Conservation (phyloP, 2,797 vertebrate genomes). For the Paguma larvata region DNA sequence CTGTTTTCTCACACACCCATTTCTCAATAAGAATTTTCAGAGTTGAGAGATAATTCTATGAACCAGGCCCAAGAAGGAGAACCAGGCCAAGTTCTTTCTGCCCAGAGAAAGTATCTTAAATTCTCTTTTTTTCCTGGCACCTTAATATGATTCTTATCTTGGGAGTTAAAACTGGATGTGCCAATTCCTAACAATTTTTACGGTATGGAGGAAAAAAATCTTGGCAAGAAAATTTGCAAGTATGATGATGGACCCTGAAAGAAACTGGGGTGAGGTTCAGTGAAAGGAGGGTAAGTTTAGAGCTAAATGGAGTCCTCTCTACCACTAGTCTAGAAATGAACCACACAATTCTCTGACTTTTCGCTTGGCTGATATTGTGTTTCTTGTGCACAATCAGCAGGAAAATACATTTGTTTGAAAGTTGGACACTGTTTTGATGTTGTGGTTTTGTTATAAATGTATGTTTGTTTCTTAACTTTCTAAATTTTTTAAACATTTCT, state of each 20-base stretch:
- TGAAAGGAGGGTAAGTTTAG: not conserved
- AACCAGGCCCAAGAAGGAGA: slow-evolving; percentile 51
- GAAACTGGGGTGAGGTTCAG: not conserved
- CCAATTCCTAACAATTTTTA: slow-evolving; percentile 59
- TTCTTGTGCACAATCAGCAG: not conserved
- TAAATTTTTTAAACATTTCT: slow-evolving; percentile 37
- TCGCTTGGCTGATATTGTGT: not conserved
- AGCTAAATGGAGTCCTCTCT: not conserved
- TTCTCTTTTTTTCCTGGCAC: slow-evolving; percentile 20
- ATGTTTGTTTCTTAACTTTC: not conserved
- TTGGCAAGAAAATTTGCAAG: slow-evolving; percentile 33
- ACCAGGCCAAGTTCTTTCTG: slow-evolving; percentile 52
- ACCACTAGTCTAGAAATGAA: not conserved
- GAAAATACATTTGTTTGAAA: slow-evolving; percentile 4
- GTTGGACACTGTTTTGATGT: not conserved
- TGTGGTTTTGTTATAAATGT: slow-evolving; percentile 6
- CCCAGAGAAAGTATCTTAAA: slow-evolving; percentile 61
- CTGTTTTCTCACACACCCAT: slow-evolving; percentile 56
- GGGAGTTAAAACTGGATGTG: slow-evolving; percentile 46
- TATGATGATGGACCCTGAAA: not conserved
- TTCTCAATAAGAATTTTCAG: slow-evolving; percentile 65
- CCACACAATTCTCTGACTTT: not conserved
- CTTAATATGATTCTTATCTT: slow-evolving; percentile 63
- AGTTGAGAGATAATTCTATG: slow-evolving; percentile 34
- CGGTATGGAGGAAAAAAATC: not conserved